Evolutionary conservation across 1,140 invertebrate genomes (phyloP).

Genomic region (Calliphora vicina): DNA sequence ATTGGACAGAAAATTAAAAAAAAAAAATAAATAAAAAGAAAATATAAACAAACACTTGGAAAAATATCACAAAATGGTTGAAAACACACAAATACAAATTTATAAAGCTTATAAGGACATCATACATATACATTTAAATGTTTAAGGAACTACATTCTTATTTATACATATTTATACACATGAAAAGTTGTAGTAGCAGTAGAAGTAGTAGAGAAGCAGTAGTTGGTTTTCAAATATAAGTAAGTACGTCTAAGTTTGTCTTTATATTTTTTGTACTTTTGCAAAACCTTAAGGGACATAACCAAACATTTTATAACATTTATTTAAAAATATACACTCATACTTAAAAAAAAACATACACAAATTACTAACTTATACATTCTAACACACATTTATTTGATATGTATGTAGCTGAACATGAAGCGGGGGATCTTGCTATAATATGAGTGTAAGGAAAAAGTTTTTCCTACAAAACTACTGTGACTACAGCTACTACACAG

Average conservation of each 20-base stretch:
- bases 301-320: slow-evolving; percentile 17
- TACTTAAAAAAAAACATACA: too few species aligned
- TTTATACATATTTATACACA: not conserved
- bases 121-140: not conserved
- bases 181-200: not conserved
- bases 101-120: not conserved
- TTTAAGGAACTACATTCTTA: not conserved
- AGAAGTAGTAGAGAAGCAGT: too few species aligned
- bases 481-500: not conserved
- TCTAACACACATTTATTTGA: not conserved
- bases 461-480: not conserved
- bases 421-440: not conserved
- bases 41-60: not conserved
- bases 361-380: not conserved
- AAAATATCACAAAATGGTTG: slow-evolving; percentile 1
- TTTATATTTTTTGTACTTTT: not conserved
- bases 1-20: not conserved
- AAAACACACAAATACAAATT: not conserved
- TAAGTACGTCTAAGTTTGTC: not conserved
- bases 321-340: not conserved
- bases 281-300: slow-evolving; percentile 20
- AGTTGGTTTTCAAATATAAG: too few species aligned
- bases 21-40: not conserved
- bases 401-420: too few species aligned
- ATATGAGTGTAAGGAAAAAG: not conserved